These are phyloP conservation scores for Chionis minor DNA, from an alignment of 2,113 vertebrate species.

Conservation along the genomic window DNA sequence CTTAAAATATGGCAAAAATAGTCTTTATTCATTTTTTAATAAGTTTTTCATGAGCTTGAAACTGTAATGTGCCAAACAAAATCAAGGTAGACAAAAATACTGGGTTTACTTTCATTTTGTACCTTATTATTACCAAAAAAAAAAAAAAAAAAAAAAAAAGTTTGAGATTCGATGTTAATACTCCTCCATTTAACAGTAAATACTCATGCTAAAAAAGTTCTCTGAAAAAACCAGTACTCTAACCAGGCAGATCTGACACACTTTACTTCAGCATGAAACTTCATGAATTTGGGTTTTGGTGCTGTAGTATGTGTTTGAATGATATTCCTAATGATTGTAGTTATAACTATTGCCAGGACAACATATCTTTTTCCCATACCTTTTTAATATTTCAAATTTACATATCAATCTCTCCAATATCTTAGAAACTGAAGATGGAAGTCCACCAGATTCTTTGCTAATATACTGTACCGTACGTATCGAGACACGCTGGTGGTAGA, in stretches of 20 bases:
- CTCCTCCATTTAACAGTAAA: neutral
- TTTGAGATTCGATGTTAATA: neutral
- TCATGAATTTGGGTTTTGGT: neutral
- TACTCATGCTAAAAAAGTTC: neutral
- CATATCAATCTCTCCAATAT: accelerated
- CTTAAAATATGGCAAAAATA: neutral
- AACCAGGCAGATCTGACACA: neutral
- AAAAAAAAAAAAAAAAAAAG: neutral
- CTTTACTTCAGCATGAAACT: neutral
- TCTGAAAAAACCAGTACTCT: neutral
- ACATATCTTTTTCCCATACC: neutral
- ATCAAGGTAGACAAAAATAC: neutral
- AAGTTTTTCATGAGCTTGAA: neutral
- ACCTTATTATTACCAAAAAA: neutral
- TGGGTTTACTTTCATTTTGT: neutral
- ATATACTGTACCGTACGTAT: neutral
- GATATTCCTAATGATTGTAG: neutral
- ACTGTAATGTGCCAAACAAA: neutral
- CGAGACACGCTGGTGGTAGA: neutral
- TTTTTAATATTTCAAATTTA: neutral
- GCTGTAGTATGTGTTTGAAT: neutral
- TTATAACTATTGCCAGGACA: neutral
- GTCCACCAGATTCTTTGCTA: neutral
- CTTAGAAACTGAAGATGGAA: neutral
- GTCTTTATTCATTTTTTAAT: neutral